A percentile compares a stretch with the other conserved stretches of the same genome.
These are phyloP conservation scores for Chironomus tentans DNA, from an alignment of 2,888 invertebrate genomes.

Conservation along the genomic window DNA sequence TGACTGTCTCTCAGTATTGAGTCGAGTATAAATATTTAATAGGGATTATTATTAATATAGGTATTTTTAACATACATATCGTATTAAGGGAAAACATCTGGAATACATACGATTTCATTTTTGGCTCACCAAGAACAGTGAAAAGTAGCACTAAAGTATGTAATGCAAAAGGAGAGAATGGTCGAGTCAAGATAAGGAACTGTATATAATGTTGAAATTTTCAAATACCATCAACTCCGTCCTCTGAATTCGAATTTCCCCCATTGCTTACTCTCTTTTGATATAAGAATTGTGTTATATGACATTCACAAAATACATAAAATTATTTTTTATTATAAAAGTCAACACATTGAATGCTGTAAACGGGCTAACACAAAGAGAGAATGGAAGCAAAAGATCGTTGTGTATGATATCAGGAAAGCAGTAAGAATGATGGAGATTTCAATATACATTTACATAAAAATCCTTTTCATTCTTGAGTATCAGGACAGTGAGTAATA, in stretches of 20 bases:
- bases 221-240: background rate
- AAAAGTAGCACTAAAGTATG: background rate
- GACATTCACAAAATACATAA: conserved; percentile 18
- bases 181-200: conserved; percentile 21
- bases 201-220: conserved; percentile 14
- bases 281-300: background rate
- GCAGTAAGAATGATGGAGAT: conserved; percentile 22
- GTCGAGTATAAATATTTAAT: too few species aligned
- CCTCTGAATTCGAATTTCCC: background rate
- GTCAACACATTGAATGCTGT: conserved; percentile 18
- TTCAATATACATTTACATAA: conserved; percentile 24
- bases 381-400: background rate
- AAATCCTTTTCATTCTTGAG: conserved; percentile 9
- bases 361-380: background rate
- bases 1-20: too few species aligned
- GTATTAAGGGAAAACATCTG: too few species aligned
- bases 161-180: conserved; percentile 8
- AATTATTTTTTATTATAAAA: conserved; percentile 26
- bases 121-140: too few species aligned
- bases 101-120: too few species aligned
- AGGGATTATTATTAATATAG: too few species aligned
- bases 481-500: background rate
- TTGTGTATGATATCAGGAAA: background rate
- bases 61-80: too few species aligned
- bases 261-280: background rate